A percentile compares a stretch with the other conserved stretches of the same genome.
Evolutionary conservation across 1,140 invertebrate species (phyloP).

Genomic region (Lordiphosa clarofinis): DNA sequence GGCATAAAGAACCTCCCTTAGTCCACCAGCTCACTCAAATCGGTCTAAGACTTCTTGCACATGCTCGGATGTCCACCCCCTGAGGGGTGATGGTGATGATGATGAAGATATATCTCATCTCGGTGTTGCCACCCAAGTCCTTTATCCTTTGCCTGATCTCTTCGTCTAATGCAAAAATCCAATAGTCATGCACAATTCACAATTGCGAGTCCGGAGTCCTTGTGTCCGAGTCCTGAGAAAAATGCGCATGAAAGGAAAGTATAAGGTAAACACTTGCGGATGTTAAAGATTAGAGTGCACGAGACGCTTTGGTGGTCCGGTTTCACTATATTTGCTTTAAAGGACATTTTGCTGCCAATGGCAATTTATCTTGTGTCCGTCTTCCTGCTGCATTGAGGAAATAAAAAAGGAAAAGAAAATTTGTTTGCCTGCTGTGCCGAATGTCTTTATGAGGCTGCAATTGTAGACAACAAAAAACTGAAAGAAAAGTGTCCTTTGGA

Average conservation of each 20-base stretch:
- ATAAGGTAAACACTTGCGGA: constrained; percentile 73
- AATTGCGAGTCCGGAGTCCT: constrained; percentile 31
- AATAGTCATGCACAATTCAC: constrained; percentile 71
- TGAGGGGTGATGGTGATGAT: background rate
- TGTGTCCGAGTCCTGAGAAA: constrained; percentile 25
- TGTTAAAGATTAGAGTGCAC: constrained; percentile 52
- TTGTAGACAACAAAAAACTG: constrained; percentile 29
- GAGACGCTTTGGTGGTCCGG: constrained; percentile 45
- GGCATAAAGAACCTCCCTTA: background rate
- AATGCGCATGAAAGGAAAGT: constrained; percentile 61
- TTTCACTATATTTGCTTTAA: constrained; percentile 62
- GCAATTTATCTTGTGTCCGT: constrained; percentile 64
- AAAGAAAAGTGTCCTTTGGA: constrained; percentile 22
- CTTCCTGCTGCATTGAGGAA: constrained; percentile 35
- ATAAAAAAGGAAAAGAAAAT: constrained; percentile 43
- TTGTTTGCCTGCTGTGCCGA: constrained; percentile 56
- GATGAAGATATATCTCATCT: no score
- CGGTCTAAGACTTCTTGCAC: constrained; percentile 9
- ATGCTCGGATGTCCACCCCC: background rate
- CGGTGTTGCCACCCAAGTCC: no score
- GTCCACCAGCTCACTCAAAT: background rate
- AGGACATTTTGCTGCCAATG: constrained; percentile 66
- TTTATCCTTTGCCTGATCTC: constrained; percentile 4
- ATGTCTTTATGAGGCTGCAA: constrained; percentile 58
- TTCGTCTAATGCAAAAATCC: constrained; percentile 63